Evolutionary conservation across 2,113 vertebrate genomes (phyloP).

Genomic region (Mastomys coucha): DNA sequence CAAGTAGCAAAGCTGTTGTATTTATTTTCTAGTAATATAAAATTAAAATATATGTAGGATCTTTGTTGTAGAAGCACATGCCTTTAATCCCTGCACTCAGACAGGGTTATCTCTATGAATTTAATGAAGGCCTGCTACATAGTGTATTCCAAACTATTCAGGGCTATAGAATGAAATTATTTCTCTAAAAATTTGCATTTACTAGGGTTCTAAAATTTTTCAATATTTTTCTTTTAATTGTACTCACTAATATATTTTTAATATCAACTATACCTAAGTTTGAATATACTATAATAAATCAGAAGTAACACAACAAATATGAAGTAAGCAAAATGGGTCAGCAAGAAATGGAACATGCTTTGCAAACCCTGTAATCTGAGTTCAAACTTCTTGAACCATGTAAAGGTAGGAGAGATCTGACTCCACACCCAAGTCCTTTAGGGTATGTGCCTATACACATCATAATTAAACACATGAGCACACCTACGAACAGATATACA

Average conservation of each 20-base stretch:
- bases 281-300: neutral
- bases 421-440: neutral
- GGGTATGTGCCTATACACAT: neutral
- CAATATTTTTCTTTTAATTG: conserved; percentile 9
- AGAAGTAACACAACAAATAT: neutral
- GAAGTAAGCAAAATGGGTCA: neutral
- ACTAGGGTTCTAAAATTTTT: neutral
- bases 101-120: neutral
- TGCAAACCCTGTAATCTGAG: too few species aligned
- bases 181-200: neutral
- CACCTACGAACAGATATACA: too few species aligned
- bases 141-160: neutral
- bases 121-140: neutral
- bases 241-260: neutral
- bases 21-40: neutral
- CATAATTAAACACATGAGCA: neutral
- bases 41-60: neutral
- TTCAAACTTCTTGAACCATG: neutral
- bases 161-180: neutral
- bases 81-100: neutral
- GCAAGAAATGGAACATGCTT: neutral
- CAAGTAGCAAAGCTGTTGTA: neutral
- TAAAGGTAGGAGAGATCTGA: neutral
- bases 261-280: neutral
- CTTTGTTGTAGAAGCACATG: neutral